Evolutionary conservation across 2,888 invertebrate genomes (phyloP), one percentile per base, ranked within the genome.

Genomic region (Desoria tigrina): DNA sequence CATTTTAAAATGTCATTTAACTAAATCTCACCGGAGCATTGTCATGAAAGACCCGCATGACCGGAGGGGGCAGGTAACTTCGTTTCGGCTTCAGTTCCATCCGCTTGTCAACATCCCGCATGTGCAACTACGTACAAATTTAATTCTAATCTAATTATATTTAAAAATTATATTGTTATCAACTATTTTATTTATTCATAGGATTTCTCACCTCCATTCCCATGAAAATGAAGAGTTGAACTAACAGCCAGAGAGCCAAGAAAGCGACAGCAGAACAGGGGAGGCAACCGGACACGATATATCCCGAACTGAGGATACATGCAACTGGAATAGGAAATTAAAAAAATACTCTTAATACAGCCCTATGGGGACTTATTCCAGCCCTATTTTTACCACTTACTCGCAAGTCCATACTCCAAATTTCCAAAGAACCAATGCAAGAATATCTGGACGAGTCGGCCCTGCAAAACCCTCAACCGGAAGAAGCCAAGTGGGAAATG

Each of bases 391-490:
- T n/a, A n/a, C n/a, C n/a, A n/a, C 53, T 45, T 24, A 61, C 68
- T 42, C 9, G 70, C 70, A 39, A 70, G 45, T 14, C 65, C 27
- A 37, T 68, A 68, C 42, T 70, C 67, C 14, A 65, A 1, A 3
- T 61, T 60, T 53, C 70, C 70, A 16, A 70, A 49, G 1, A 53
- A 26, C 66, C 66, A 70, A 51, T 70, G 70, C 6, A 65, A 53
- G 16, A 67, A 42, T 37, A 70, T 70, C 16, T 68, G 58, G 18
- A 67, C n/a, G 2, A 63, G 23, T 58, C 70, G 55, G 21, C 23
- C 39, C 45, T 65, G 27, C 1, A 63, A 24, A 14, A 61, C 56
- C 27, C 37, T n/a, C 7, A 63, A 11, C 2, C 69, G 32, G 26
- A 66, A 63, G 55, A 62, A 60, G 21, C 66, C 67, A n/a, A 57